Evolutionary conservation across 1,140 invertebrate genomes (phyloP).

Genomic region (Samia ricini): DNA sequence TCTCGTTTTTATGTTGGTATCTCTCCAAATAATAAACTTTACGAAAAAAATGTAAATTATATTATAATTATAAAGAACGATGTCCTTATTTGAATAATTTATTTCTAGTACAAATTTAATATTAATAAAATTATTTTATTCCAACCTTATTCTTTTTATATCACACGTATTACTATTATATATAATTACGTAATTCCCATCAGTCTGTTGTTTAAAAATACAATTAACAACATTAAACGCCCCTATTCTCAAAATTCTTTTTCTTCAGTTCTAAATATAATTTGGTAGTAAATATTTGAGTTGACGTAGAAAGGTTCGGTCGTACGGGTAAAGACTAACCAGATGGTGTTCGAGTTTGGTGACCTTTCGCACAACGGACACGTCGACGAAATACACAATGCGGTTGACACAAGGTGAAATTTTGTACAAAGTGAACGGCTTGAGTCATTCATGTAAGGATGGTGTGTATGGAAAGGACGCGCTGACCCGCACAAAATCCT

Average conservation of each 20-base stretch:
- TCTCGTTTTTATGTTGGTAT: too few species aligned
- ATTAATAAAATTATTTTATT: too few species aligned
- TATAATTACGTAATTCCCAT: too few species aligned
- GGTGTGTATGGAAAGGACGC: constrained; percentile 38
- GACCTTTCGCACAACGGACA: constrained; percentile 26
- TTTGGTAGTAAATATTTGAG: background rate
- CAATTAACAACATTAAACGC: too few species aligned
- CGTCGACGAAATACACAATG: constrained; percentile 34
- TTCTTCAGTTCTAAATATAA: background rate
- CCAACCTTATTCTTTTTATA: too few species aligned
- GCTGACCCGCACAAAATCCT: constrained; percentile 29
- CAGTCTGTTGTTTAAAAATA: too few species aligned
- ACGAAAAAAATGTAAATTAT: too few species aligned
- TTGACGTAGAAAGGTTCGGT: background rate
- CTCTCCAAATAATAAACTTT: too few species aligned
- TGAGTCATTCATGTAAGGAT: constrained; percentile 31
- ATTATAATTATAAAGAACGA: too few species aligned
- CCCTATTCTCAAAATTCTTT: background rate
- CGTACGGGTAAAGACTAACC: background rate
- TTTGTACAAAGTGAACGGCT: constrained; percentile 49
- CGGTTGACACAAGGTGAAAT: constrained; percentile 55
- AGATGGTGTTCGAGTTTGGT: constrained; percentile 21
- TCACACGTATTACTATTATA: too few species aligned
- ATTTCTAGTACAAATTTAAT: too few species aligned
- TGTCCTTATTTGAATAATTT: too few species aligned